Evolutionary conservation across 2,888 invertebrate genomes (phyloP).

Genomic region (Entomobrya proxima): DNA sequence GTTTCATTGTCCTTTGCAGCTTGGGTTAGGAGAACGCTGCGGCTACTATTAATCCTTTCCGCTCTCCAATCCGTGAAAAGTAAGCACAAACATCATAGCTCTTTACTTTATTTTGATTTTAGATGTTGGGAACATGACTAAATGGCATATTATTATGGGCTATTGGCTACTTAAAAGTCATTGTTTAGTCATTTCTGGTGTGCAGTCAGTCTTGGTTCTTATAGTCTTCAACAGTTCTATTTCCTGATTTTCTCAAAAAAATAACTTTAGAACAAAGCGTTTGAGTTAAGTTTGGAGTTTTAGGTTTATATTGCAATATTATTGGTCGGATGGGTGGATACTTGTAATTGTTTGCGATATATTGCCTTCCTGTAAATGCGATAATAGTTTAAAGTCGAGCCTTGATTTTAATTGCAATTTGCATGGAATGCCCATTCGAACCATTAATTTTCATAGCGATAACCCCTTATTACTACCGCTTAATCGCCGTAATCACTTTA

Average conservation of each 20-base stretch:
- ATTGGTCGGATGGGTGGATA: neutral
- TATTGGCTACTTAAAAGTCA: too few species aligned
- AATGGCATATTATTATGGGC: too few species aligned
- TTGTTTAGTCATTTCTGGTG: too few species aligned
- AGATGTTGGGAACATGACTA: too few species aligned
- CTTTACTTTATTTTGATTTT: too few species aligned
- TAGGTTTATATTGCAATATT: too few species aligned
- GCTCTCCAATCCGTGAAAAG: constrained; percentile 70
- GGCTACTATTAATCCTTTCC: constrained; percentile 70
- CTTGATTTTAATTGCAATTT: constrained; percentile 29
- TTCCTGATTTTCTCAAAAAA: too few species aligned
- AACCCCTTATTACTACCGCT: constrained; percentile 8
- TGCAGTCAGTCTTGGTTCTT: too few species aligned
- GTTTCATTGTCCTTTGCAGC: constrained; percentile 4
- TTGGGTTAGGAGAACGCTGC: constrained; percentile 72
- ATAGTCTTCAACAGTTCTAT: too few species aligned
- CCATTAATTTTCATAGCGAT: constrained; percentile 27
- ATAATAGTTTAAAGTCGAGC: neutral
- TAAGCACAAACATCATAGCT: constrained; percentile 67
- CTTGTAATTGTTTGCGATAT: neutral
- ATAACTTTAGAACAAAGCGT: too few species aligned
- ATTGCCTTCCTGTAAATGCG: neutral
- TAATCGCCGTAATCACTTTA: constrained; percentile 39
- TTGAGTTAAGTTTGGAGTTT: too few species aligned
- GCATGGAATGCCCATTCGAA: neutral